These are phyloP conservation scores for Triplophysa dalaica DNA, from an alignment of 2,113 vertebrate species.

Conservation along the genomic window DNA sequence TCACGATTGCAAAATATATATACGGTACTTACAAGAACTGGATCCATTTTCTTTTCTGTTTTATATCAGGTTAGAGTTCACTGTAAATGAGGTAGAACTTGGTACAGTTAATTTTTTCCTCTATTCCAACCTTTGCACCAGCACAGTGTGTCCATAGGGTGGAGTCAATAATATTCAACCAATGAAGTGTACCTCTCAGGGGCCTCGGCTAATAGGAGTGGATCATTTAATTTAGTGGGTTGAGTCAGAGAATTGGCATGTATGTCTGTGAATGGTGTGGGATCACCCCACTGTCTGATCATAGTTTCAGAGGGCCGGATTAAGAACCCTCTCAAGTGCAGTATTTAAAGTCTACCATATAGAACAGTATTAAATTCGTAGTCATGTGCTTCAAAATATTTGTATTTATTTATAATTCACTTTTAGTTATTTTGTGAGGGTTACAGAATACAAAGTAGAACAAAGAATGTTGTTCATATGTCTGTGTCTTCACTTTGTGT, in stretches of 20 bases:
- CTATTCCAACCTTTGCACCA: slow-evolving; percentile 44
- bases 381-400: too few relatives aligned
- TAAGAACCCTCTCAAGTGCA: not conserved
- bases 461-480: not conserved
- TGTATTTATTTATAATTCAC: too few relatives aligned
- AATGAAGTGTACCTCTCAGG: slow-evolving; percentile 6
- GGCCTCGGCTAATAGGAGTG: slow-evolving; percentile 15
- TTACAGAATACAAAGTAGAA: too few relatives aligned
- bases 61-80: slow-evolving; percentile 21
- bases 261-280: slow-evolving; percentile 10
- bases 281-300: slow-evolving; percentile 42
- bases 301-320: not conserved
- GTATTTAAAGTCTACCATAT: not conserved
- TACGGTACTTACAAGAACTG: slow-evolving; percentile 59
- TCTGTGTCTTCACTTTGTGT: not conserved
- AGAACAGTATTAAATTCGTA: not conserved
- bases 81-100: not conserved
- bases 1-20: not conserved
- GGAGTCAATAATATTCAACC: slow-evolving; percentile 1
- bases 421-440: too few relatives aligned
- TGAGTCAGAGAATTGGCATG: not conserved
- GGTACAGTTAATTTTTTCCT: slow-evolving; percentile 27
- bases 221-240: not conserved
- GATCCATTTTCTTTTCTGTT: slow-evolving; percentile 60
- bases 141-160: not conserved